phyloP scores from a whole-genome alignment of 2,888 invertebrate species.

The Apamea monoglypha region DNA sequence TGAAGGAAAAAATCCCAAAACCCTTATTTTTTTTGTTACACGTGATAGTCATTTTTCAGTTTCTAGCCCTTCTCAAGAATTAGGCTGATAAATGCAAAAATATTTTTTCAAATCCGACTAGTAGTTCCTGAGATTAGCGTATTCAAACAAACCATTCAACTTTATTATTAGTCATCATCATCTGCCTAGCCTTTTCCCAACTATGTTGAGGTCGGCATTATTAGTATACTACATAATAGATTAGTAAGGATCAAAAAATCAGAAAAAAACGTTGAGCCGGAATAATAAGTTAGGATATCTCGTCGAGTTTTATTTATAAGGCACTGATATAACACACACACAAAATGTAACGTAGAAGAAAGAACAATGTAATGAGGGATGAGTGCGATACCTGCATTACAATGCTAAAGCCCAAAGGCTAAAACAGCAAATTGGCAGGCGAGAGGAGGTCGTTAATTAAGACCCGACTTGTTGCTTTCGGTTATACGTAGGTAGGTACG shows the following conservation, averaged over 20 bases:
- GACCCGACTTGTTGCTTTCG: not conserved
- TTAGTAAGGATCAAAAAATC: not conserved
- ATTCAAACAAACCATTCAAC: too few species aligned
- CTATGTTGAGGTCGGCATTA: too few species aligned
- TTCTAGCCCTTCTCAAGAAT: too few species aligned
- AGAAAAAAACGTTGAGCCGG: not conserved
- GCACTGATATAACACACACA: not conserved
- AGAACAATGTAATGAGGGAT: not conserved
- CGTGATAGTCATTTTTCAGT: too few species aligned
- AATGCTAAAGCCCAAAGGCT: not conserved
- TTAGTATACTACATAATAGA: too few species aligned
- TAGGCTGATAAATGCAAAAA: too few species aligned
- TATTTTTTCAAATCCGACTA: too few species aligned
- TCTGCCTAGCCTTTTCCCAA: too few species aligned
- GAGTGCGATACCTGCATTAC: not conserved
- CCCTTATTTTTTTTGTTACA: too few species aligned
- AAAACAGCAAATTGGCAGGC: not conserved
- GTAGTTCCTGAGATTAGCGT: too few species aligned
- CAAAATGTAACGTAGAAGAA: not conserved
- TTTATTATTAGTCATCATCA: too few species aligned
- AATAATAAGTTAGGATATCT: not conserved
- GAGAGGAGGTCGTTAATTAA: not conserved
- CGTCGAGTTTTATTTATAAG: not conserved
- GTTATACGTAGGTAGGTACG: not conserved
- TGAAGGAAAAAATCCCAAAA: too few species aligned